Percentiles rank a stretch among this genome's conserved stretches.
These are phyloP conservation scores for Zosterops pallidus DNA, from an alignment of 2,113 vertebrate genomes.

Conservation along the genomic window DNA sequence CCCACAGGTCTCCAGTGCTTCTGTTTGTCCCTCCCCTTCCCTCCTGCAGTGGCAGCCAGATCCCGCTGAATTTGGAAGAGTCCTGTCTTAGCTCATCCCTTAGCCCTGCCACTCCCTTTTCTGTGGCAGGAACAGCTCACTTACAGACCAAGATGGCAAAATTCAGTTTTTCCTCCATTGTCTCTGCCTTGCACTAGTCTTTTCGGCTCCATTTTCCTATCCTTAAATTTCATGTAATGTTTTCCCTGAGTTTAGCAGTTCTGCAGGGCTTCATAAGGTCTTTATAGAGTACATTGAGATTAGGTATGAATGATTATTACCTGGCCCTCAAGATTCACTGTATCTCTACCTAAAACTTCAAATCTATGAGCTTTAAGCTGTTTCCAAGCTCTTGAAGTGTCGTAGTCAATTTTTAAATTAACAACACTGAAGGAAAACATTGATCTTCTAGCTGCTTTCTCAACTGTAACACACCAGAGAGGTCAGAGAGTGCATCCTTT, in stretches of 20 bases:
- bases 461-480: background rate
- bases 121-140: background rate
- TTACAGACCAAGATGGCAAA: background rate
- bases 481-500: background rate
- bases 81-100: background rate
- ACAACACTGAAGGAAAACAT: background rate
- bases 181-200: background rate
- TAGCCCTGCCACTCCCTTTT: background rate
- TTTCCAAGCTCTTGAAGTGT: background rate
- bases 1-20: rapidly evolving
- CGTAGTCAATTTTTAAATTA: background rate
- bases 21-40: background rate
- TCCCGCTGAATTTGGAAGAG: background rate
- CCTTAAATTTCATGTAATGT: background rate
- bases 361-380: background rate
- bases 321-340: background rate
- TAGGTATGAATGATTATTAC: background rate
- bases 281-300: background rate
- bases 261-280: background rate
- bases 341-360: background rate
- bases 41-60: background rate
- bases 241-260: background rate
- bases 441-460: background rate
- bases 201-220: background rate
- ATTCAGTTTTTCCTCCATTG: background rate